These are phyloP conservation scores for Cheilosia soror DNA, from an alignment of 2,888 invertebrate species.

Conservation along the genomic window DNA sequence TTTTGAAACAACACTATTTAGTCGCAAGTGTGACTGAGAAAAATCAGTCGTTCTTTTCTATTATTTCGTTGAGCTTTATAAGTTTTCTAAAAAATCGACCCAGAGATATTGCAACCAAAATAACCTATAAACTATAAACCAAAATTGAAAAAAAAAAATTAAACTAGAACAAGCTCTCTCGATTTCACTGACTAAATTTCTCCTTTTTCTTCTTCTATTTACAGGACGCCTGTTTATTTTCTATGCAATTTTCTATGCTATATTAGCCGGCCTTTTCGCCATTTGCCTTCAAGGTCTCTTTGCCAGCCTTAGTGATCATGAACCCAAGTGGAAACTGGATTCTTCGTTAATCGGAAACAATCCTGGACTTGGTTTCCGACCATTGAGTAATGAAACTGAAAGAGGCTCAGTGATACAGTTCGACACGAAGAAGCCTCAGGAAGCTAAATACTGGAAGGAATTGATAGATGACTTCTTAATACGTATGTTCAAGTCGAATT, in stretches of 20 bases:
- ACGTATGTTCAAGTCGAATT: slow-evolving; percentile 83
- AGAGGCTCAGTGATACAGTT: slow-evolving; percentile 87
- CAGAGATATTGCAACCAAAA: too few relatives aligned
- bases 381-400: slow-evolving; percentile 85
- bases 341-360: slow-evolving; percentile 90
- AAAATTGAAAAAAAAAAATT: neutral
- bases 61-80: too few relatives aligned
- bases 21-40: too few relatives aligned
- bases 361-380: slow-evolving; percentile 88
- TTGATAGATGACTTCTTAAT: slow-evolving; percentile 85
- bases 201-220: slow-evolving; percentile 77
- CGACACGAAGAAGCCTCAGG: slow-evolving; percentile 84
- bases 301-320: slow-evolving; percentile 87
- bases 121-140: neutral
- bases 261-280: slow-evolving; percentile 92
- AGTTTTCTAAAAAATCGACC: too few relatives aligned
- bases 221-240: slow-evolving; percentile 92
- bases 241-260: slow-evolving; percentile 94
- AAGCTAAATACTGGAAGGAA: slow-evolving; percentile 85
- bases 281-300: slow-evolving; percentile 94
- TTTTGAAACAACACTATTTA: too few relatives aligned
- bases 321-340: slow-evolving; percentile 90
- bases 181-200: neutral
- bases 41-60: too few relatives aligned
- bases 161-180: neutral